Conservation (phyloP, 1,140 invertebrate genomes). For the Drosophila nigrodunni region DNA sequence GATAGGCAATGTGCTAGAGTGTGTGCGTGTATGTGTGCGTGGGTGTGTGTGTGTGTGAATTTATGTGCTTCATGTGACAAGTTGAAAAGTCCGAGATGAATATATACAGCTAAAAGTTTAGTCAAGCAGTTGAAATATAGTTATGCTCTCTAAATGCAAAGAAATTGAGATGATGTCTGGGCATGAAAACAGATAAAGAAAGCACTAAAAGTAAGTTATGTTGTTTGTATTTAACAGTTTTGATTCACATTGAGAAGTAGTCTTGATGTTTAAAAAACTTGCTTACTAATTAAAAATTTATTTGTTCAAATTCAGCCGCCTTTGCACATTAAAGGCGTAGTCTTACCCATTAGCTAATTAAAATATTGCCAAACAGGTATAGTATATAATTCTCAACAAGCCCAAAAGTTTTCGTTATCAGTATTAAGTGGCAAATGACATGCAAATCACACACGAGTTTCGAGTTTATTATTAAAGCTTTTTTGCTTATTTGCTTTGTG, state of each 20-base stretch:
- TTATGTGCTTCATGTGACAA: conserved; percentile 71
- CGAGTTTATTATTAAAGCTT: conserved; percentile 20
- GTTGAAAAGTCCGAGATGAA: conserved; percentile 49
- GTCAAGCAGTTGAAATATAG: conserved; percentile 43
- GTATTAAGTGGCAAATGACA: conserved; percentile 59
- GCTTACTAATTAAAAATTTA: not conserved
- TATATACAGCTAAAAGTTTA: conserved; percentile 51
- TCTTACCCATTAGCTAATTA: conserved; percentile 34
- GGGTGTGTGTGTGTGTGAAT: conserved; percentile 53
- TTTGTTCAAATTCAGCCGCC: not conserved
- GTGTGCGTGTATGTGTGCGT: conserved; percentile 11
- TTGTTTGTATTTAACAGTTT: conserved; percentile 2
- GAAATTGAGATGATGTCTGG: not conserved
- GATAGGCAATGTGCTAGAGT: conserved; percentile 51
- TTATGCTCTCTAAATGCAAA: conserved; percentile 12
- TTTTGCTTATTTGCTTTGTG: conserved; percentile 32
- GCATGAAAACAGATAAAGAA: not conserved
- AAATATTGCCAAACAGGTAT: conserved; percentile 7
- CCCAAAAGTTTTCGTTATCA: not conserved
- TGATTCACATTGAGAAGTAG: not conserved
- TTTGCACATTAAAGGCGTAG: not conserved
- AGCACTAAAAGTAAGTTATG: not conserved
- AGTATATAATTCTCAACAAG: too few species aligned
- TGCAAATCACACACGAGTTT: conserved; percentile 52
- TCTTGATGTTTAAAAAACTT: not conserved